Evolutionary conservation across 2,888 invertebrate genomes (phyloP), one percentile per base, ranked within the genome.

Genomic region (Eupithecia inturbata): DNA sequence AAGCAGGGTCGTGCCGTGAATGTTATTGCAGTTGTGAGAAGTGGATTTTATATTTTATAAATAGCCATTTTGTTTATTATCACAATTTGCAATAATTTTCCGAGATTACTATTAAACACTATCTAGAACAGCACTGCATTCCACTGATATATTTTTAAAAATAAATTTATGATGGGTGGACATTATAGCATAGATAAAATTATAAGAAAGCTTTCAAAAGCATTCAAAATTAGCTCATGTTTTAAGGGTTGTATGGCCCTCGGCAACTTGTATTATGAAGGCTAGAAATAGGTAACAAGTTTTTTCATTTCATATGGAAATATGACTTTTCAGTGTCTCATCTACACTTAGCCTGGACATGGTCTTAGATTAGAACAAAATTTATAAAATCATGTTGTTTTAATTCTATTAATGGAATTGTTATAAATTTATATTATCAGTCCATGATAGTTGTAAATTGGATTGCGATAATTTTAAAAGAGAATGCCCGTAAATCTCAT

Each of bases 91-190:
- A 88, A 86, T 88, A 85, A 85, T 83, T 57, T 85, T 87, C 81
- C 68, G 79, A 78, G 78, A 80, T 75, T 67, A 70, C 75, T 80
- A 71, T 45, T 80, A 83, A 78, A 82, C 72, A 77, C 70, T 82
- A 80, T 82, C 82, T 80, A 81, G 83, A 81, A 82, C 80, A 82
- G 85, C 85, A 87, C 89, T 87, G 88, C 91, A 92, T 92, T 92
- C 92, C 92, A 89, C 89, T 86, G 84, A 86, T 85, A 89, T 87
- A 87, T 88, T 86, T 88, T 86, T 83, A 79, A 84, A 83, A 83
- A 82, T 77, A 75, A 75, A 75, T 77, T 67, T 77, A 66, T 71
- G 62, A 70, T 62, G 64, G 57, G 66, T 66, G 63, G 74, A 31
- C 16, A 62, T 60, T 14, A 60, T 28, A 31, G 31, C 5, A 60